phyloP scores from a whole-genome alignment of 2,888 invertebrate genomes.

The Cerceris ruficornis region DNA sequence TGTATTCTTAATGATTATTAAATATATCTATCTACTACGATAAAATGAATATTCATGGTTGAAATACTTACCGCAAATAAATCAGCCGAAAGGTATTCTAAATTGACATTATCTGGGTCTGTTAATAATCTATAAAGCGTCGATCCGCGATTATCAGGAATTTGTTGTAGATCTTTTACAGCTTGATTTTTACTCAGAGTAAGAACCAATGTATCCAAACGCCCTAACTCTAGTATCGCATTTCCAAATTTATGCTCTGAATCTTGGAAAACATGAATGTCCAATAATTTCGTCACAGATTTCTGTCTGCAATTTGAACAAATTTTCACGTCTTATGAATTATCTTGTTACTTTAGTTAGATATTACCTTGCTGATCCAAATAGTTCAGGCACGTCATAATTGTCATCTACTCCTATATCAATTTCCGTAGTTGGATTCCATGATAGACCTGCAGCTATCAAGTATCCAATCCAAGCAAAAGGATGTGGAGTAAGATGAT shows the following conservation, averaged over 20 bases:
- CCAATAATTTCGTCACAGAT: slow-evolving; percentile 83
- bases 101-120: slow-evolving; percentile 84
- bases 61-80: slow-evolving; percentile 83
- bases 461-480: slow-evolving; percentile 85
- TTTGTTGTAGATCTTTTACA: slow-evolving; percentile 81
- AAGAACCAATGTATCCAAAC: slow-evolving; percentile 83
- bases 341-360: not conserved
- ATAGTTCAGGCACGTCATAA: slow-evolving; percentile 72
- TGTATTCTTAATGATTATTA: not conserved
- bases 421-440: slow-evolving; percentile 83
- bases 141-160: slow-evolving; percentile 84
- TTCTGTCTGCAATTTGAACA: slow-evolving; percentile 61
- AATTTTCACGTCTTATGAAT: not conserved
- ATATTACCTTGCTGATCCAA: slow-evolving; percentile 64
- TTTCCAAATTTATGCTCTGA: slow-evolving; percentile 82
- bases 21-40: not conserved
- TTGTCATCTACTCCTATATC: slow-evolving; percentile 73
- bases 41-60: not conserved
- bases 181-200: slow-evolving; percentile 82
- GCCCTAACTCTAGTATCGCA: slow-evolving; percentile 83
- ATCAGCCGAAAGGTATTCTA: slow-evolving; percentile 84
- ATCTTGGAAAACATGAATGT: slow-evolving; percentile 83
- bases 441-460: slow-evolving; percentile 83
- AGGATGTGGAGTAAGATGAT: slow-evolving; percentile 84
- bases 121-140: slow-evolving; percentile 84